Base-by-base conservation (phyloP, 2,113 vertebrate species). In the Micromys minutus region DNA sequence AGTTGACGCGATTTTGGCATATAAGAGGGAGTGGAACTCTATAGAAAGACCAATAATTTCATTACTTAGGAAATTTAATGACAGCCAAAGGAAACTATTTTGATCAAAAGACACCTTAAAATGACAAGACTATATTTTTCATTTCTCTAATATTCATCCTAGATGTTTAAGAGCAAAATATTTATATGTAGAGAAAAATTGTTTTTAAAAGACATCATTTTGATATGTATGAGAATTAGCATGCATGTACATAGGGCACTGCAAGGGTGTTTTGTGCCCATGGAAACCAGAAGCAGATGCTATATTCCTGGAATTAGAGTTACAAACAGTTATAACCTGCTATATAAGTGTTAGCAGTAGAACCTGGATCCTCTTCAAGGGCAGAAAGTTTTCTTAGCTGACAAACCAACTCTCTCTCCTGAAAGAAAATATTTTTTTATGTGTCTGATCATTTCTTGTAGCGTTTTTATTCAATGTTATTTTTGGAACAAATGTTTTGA, bases 401-500 rank as follows among this genome's bases (percentile, higher is more conserved):
- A 6, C 24, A 57, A 59, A 36, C 16, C 34, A 57, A 24, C n/a
- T 39, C 22, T 59, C 22, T 6, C 15, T 81, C 22, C 55, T 81
- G 52, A 59, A 39, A 59, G 3, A 59, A 87, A 61, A 61, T 61
- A n/a, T 13, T n/a, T 77, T 92, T 86, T 36, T 11, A 77, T n/a
- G 61, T 75, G 22, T 47, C 19, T 79, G 61, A 71, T 90, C 19
- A n/a, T 95, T 96, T 93, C 74, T n/a, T 89, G 1, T 69, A 50
- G 57, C 85, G 42, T 3, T 74, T 15, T 36, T 91, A 72, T 31
- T 26, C 16, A 42, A 55, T n/a, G 2, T 22, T 29, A 26, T 13
- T 34, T 83, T 95, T 87, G 65, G 3, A 88, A 94, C 39, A 22
- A 1, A 17, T 88, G 81, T 93, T 94, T 85, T 94, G 55, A 88